Base-by-base conservation (phyloP, 2,797 vertebrate species). In the Megalops cyprinoides region DNA sequence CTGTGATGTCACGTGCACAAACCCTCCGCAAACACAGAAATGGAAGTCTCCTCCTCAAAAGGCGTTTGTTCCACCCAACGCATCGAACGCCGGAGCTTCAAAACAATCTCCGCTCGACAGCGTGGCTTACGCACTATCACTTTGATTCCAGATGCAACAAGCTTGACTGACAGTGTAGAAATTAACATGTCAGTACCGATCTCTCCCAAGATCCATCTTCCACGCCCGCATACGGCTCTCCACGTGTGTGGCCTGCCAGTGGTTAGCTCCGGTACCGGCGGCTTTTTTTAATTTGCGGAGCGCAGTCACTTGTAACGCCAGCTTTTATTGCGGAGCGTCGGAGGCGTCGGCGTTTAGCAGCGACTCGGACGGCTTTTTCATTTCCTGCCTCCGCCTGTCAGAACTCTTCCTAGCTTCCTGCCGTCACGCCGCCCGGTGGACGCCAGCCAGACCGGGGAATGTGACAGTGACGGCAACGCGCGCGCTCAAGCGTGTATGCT, bases 101-200 rank as follows among this genome's bases (percentile, higher is more conserved):
- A 67, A 56, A 76, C 53, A 42, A 42, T 67, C 62, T 73, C n/a
- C 25, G 75, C 83, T 86, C 88, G 85, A 88, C 83, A 84, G 87
- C 80, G 83, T n/a, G 77, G 78, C 83, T 82, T 84, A 55, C 82
- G 88, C 90, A 87, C 91, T 88, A 87, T 89, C 91, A 87, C 89
- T 91, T 87, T 91, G 89, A 91, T 91, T 89, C 91, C 87, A 79
- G 91, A 92, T 81, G 90, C 90, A 88, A 87, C 81, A 84, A 85
- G 84, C 85, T 87, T 94, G 94, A 94, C 92, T 93, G 94, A 94
- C 91, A 87, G 91, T 88, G 91, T 90, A 94, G 91, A 95, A 95
- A 96, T 95, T 92, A 96, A 95, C 92, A 93, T 94, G 92, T 95
- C 83, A 92, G 92, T 94, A 94, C 93, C 92, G 93, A 93, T 95